Evolutionary conservation across 1,140 invertebrate genomes (phyloP).

Genomic region (Octopus bimaculoides): DNA sequence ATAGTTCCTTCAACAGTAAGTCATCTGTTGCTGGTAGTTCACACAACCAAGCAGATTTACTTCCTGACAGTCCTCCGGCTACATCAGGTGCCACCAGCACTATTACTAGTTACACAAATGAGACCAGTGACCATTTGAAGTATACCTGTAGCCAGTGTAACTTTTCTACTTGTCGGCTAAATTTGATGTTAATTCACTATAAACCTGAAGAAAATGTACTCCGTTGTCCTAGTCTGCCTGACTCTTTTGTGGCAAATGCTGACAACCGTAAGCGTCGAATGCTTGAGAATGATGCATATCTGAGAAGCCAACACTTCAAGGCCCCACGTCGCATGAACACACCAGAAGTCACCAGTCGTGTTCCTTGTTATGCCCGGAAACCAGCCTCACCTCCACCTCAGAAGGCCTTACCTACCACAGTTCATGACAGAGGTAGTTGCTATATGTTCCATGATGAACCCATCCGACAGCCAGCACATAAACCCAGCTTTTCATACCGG

Average conservation of each 20-base stretch:
- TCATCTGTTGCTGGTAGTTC: too few relatives aligned
- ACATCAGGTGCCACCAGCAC: background rate
- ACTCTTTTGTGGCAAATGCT: background rate
- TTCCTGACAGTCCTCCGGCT: too few relatives aligned
- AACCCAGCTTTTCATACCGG: background rate
- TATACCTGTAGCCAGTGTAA: background rate
- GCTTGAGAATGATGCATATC: background rate
- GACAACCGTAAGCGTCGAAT: background rate
- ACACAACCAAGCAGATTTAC: too few relatives aligned
- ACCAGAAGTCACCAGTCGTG: background rate
- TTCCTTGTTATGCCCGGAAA: constrained; percentile 3
- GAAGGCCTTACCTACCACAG: background rate
- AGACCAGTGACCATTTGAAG: background rate
- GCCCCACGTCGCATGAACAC: background rate
- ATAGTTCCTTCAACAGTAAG: too few relatives aligned
- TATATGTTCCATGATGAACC: constrained; percentile 2
- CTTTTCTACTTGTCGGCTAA: background rate
- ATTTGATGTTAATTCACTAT: constrained; percentile 5
- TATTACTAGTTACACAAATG: background rate
- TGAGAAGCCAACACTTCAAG: background rate
- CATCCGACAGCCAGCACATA: background rate
- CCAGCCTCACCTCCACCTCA: background rate
- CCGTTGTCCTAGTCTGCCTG: background rate
- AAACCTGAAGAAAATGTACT: background rate
- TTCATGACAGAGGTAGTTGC: background rate